Conservation (phyloP, 2,888 invertebrate genomes). For the Malacosoma neustria region DNA sequence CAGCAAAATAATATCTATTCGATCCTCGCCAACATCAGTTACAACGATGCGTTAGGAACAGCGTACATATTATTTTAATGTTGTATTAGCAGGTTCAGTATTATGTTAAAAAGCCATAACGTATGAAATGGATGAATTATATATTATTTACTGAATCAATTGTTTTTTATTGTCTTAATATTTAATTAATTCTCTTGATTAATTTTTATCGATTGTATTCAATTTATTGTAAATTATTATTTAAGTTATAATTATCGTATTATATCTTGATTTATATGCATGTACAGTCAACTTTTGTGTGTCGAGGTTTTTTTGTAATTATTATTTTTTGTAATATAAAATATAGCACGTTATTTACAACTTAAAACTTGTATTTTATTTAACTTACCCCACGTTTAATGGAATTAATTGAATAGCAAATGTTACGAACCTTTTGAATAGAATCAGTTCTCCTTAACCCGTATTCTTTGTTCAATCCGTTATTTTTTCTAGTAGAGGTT, state of each 20-base stretch:
- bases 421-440: no score
- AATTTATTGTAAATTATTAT: constrained; percentile 58
- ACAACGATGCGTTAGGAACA: constrained; percentile 20
- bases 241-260: constrained; percentile 43
- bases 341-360: constrained; percentile 75
- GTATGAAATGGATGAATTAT: constrained; percentile 59
- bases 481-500: no score
- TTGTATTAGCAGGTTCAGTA: constrained; percentile 73
- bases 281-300: constrained; percentile 69
- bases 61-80: constrained; percentile 59
- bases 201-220: constrained; percentile 31
- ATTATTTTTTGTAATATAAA: constrained; percentile 73
- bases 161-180: constrained; percentile 46
- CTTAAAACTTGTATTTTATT: constrained; percentile 26
- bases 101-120: constrained; percentile 69
- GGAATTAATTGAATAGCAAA: no score
- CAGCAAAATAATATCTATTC: no score
- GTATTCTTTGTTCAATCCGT: no score
- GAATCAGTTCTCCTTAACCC: no score
- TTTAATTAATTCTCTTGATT: constrained; percentile 46
- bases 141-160: constrained; percentile 42
- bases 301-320: constrained; percentile 65
- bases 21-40: no score
- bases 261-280: constrained; percentile 60
- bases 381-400: no score